These are phyloP conservation scores for Oncopodura yosiiana DNA, from an alignment of 1,140 invertebrate species.

Conservation along the genomic window DNA sequence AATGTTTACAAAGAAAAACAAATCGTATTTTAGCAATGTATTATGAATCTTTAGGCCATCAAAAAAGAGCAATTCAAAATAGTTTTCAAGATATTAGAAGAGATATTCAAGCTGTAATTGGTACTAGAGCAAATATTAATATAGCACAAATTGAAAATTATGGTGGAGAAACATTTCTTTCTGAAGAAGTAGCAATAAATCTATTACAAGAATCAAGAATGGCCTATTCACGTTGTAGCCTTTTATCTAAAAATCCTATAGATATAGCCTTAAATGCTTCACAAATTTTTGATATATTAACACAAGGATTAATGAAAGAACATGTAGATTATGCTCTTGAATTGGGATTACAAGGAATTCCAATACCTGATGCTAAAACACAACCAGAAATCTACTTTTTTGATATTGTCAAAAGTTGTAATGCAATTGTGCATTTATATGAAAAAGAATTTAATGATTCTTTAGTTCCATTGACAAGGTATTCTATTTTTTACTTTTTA, in stretches of 20 bases:
- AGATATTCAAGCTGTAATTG: slow-evolving; percentile 87
- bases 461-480: slow-evolving; percentile 78
- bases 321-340: slow-evolving; percentile 95
- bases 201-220: slow-evolving; percentile 84
- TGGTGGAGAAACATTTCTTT: slow-evolving; percentile 93
- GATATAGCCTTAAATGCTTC: slow-evolving; percentile 72
- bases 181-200: slow-evolving; percentile 89
- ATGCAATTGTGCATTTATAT: slow-evolving; percentile 87
- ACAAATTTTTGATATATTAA: slow-evolving; percentile 73
- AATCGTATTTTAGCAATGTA: slow-evolving; percentile 66
- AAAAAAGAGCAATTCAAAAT: slow-evolving; percentile 72
- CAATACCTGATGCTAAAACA: slow-evolving; percentile 72
- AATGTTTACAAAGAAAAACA: slow-evolving; percentile 65
- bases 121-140: slow-evolving; percentile 80
- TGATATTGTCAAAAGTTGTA: slow-evolving; percentile 85
- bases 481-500: slow-evolving; percentile 39
- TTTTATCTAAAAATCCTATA: slow-evolving; percentile 63
- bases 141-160: slow-evolving; percentile 90
- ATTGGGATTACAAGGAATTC: slow-evolving; percentile 79
- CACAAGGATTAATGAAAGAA: slow-evolving; percentile 78
- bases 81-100: slow-evolving; percentile 84
- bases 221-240: slow-evolving; percentile 70
- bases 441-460: slow-evolving; percentile 90
- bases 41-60: slow-evolving; percentile 88
- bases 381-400: slow-evolving; percentile 88